Percentiles rank a stretch among this genome's conserved stretches.
phyloP scores from a whole-genome alignment of 1,140 invertebrate species.

The Drosophila pallidifrons region DNA sequence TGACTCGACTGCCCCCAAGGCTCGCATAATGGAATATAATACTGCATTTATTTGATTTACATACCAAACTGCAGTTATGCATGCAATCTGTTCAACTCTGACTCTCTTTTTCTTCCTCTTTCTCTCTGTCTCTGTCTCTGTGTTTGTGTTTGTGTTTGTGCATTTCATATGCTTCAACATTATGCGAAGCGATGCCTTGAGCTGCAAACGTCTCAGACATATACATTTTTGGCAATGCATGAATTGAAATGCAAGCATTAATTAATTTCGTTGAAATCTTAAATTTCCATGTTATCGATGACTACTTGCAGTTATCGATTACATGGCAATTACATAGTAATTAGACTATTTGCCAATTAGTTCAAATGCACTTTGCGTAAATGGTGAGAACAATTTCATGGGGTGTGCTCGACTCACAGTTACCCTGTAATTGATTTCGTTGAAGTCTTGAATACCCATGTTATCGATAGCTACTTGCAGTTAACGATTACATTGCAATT shows the following conservation, averaged over 20 bases:
- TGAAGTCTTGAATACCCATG: no score
- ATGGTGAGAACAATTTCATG: no score
- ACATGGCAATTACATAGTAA: not conserved
- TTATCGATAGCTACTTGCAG: no score
- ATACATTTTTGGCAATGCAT: not conserved
- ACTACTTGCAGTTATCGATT: not conserved
- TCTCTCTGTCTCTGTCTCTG: not conserved
- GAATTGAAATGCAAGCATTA: not conserved
- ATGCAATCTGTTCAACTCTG: slow-evolving; percentile 38
- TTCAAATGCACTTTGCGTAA: not conserved
- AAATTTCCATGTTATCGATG: not conserved
- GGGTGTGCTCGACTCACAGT: no score
- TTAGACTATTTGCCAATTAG: not conserved
- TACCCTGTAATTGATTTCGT: no score
- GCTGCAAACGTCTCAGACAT: not conserved
- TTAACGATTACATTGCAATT: no score
- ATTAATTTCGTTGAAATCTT: not conserved
- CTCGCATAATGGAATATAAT: slow-evolving; percentile 45
- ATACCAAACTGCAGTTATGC: slow-evolving; percentile 43
- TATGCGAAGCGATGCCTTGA: not conserved
- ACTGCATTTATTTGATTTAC: slow-evolving; percentile 57
- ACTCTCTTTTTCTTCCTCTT: not conserved
- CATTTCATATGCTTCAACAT: not conserved
- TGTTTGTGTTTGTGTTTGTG: not conserved
- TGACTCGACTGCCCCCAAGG: not conserved